Conservation (phyloP, 2,113 vertebrate genomes). For the Tetrax tetrax region DNA sequence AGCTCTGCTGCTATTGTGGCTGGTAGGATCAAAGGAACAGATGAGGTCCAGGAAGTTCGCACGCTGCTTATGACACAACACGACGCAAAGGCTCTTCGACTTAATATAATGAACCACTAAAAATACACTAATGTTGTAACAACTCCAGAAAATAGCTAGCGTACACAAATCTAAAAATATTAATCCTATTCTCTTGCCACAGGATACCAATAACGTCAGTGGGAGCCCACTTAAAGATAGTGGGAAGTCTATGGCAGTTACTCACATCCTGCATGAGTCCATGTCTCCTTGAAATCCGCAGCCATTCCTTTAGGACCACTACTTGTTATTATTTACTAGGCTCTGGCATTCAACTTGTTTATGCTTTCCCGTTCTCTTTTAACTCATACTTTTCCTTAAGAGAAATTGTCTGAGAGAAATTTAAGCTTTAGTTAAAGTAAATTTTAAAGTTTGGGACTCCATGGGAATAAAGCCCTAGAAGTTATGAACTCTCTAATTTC, state of each 20-base stretch:
- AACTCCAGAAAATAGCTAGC: background rate
- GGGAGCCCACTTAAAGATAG: constrained; percentile 32
- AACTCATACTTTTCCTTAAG: background rate
- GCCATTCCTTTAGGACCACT: background rate
- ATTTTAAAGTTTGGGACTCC: background rate
- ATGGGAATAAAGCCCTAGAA: background rate
- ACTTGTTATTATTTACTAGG: constrained; percentile 9
- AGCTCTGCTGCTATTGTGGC: background rate
- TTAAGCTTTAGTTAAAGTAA: background rate
- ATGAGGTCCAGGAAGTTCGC: constrained; percentile 32
- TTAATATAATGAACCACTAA: background rate
- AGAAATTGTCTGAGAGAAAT: background rate
- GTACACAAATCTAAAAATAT: constrained; percentile 53
- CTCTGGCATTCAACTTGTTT: background rate
- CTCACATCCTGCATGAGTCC: constrained; percentile 66
- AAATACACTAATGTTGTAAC: background rate
- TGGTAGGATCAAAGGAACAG: constrained; percentile 35
- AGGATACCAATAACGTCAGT: constrained; percentile 61
- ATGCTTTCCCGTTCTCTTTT: background rate
- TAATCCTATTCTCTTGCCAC: background rate
- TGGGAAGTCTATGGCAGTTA: constrained; percentile 56
- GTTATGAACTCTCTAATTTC: background rate
- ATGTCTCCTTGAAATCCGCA: constrained; percentile 40
- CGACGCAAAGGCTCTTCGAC: background rate
- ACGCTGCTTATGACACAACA: background rate